Conservation (phyloP, 2,113 vertebrate genomes). For the Xiphias gladius region DNA sequence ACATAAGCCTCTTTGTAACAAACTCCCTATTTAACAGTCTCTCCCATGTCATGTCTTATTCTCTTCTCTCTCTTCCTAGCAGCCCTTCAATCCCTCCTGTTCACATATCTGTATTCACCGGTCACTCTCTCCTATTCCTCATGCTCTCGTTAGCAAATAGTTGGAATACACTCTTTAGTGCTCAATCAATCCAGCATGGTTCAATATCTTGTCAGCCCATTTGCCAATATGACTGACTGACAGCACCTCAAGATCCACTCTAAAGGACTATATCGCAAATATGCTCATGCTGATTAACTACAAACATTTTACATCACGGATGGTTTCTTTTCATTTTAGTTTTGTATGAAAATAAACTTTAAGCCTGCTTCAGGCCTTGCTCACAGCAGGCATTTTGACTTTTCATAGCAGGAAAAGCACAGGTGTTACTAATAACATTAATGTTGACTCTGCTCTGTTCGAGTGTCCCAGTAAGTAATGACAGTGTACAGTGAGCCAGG, state of each 20-base stretch:
- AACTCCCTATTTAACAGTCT: conserved; percentile 51
- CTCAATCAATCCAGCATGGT: conserved; percentile 16
- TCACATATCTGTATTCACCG: conserved; percentile 42
- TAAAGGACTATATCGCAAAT: background rate
- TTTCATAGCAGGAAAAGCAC: background rate
- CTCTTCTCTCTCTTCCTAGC: conserved; percentile 17
- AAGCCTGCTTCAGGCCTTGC: background rate
- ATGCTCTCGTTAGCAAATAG: conserved; percentile 33
- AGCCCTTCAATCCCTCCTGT: conserved; percentile 7
- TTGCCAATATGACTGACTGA: conserved; percentile 25
- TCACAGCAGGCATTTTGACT: background rate
- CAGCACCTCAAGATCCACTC: background rate
- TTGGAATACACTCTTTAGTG: conserved; percentile 22
- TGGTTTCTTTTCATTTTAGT: background rate
- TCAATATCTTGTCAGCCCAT: conserved; percentile 24
- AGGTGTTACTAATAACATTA: background rate
- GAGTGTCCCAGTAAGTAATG: no score
- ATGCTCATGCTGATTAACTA: background rate
- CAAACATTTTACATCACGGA: background rate
- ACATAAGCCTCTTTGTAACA: conserved; percentile 54
- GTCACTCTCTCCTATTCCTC: conserved; percentile 38
- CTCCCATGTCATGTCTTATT: conserved; percentile 13
- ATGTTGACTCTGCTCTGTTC: no score
- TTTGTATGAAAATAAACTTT: background rate
- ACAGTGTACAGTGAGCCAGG: no score